phyloP scores from a whole-genome alignment of 1,140 invertebrate genomes.

The Telenomus remus region DNA sequence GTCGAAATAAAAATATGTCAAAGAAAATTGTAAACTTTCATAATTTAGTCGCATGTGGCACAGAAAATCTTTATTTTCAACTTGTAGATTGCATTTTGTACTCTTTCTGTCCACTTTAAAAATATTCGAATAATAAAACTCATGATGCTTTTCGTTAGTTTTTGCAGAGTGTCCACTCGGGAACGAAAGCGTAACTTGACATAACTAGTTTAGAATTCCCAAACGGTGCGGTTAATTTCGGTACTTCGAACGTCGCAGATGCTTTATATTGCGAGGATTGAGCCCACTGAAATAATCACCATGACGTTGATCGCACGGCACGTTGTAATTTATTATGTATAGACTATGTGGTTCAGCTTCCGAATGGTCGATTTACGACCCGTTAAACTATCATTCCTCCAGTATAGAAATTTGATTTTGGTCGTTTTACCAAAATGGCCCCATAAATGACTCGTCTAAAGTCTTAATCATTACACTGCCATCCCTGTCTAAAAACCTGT shows the following conservation, averaged over 20 bases:
- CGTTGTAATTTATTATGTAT: constrained; percentile 50
- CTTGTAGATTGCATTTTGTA: no score
- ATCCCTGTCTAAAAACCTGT: no score
- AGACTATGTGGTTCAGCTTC: constrained; percentile 29
- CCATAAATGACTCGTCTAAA: no score
- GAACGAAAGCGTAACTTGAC: constrained; percentile 36
- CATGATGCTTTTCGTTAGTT: constrained; percentile 6
- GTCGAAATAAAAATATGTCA: no score
- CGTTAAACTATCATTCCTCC: constrained; percentile 52
- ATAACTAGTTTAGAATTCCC: constrained; percentile 34
- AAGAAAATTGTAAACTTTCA: no score
- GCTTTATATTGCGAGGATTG: constrained; percentile 43
- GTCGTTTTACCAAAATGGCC: no score
- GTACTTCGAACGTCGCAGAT: constrained; percentile 17
- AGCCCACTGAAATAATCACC: constrained; percentile 43
- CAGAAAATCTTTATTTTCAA: no score
- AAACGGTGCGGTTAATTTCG: constrained; percentile 36
- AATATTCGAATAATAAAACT: not conserved
- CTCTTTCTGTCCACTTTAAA: no score
- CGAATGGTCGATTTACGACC: constrained; percentile 46
- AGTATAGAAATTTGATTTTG: no score
- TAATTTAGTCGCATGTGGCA: no score
- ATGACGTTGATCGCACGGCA: constrained; percentile 48
- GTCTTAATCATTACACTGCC: no score
- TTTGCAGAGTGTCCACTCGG: constrained; percentile 14